Conservation (phyloP, 2,797 vertebrate species). For the Trachops cirrhosus region DNA sequence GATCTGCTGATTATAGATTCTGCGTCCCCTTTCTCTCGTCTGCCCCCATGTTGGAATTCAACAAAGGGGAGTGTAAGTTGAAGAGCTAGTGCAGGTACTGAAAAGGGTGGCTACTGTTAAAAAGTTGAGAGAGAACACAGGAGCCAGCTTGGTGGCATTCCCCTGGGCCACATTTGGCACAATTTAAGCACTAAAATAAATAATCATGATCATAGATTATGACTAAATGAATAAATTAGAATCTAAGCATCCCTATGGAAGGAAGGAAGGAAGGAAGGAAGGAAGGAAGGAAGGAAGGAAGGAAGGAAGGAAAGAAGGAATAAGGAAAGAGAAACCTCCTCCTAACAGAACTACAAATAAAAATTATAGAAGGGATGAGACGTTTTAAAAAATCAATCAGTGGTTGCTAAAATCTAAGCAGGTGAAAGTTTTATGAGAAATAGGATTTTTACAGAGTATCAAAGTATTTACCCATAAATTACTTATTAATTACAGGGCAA, state of each 20-base stretch:
- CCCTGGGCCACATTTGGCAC: background rate
- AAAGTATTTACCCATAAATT: background rate
- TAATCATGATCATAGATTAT: background rate
- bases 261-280: too few relatives aligned
- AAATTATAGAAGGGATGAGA: background rate
- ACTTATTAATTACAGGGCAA: background rate
- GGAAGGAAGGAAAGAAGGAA: too few relatives aligned
- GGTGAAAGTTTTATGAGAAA: background rate
- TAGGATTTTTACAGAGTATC: background rate
- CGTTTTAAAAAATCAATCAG: background rate
- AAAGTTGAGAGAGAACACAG: background rate
- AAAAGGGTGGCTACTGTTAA: background rate
- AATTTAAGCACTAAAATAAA: background rate
- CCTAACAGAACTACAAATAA: background rate
- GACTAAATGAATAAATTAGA: background rate
- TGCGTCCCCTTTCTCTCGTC: background rate
- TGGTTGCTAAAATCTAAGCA: background rate
- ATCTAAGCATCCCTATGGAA: background rate
- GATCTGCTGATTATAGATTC: background rate
- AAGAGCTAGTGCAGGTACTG: background rate
- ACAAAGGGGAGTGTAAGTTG: background rate
- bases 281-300: background rate
- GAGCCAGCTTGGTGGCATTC: background rate
- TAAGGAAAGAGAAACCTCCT: background rate
- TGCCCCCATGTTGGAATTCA: background rate